Base-by-base conservation (phyloP, 2,113 vertebrate genomes). In the Trogon melanurus region DNA sequence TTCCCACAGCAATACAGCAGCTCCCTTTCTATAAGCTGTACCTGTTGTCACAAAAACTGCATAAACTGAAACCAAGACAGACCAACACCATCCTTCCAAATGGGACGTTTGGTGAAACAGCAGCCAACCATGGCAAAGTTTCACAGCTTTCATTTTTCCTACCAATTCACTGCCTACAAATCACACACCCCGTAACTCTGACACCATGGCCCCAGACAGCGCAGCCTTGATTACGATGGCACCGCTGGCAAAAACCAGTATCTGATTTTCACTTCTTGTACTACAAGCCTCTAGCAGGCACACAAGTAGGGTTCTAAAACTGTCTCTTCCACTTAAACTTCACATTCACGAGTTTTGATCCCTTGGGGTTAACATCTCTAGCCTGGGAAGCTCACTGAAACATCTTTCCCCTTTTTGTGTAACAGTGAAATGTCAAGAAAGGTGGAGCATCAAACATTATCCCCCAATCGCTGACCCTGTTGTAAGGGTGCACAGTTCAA, bases 391-490 rank as follows among this genome's bases (percentile, higher is more conserved):
- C 61, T 87, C 91, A 81, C 8, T 89, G 92, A 91, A 95, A 94
- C 62, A 50, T 85, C 75, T 85, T 85, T 82, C 36, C 41, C 71
- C 25, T 54, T 84, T 90, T 72, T 81, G 76, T 50, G 61, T 69
- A 80, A 86, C 88, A 93, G 51, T 9, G 65, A 93, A 91, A 81
- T 86, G 88, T 95, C 93, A 92, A 45, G 53, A 94, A 93, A 96
- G 95, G 85, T 93, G 72, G 69, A 89, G 65, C 88, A 95, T 93
- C 90, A 97, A 94, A 95, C 65, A 30, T 16, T 88, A 65, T 71
- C 57, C 56, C 82, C 48, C 82, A 80, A 18, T 64, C 85, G 88
- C 82, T 90, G 83, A 88, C 88, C 85, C 61, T 71, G 57, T 69
- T 89, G 36, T 18, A 81, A 70, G 38, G 72, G 54, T 27, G 16